Base-by-base conservation (phyloP, 1,140 invertebrate genomes). In the Diachasma alloeum region DNA sequence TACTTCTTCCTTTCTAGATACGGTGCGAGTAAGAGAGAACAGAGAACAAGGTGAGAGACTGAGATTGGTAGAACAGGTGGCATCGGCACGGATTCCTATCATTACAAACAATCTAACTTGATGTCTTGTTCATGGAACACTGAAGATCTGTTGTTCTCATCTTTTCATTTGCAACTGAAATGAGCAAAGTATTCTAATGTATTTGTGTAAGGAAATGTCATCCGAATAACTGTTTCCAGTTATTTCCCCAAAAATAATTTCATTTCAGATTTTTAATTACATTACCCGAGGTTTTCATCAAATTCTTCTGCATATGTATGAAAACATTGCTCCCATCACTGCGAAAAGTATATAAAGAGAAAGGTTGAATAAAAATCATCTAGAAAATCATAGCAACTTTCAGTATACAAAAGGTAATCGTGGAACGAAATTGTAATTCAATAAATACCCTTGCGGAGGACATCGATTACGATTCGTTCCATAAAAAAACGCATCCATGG, bases 151-250 rank as follows among this genome's bases (percentile, higher is more conserved):
- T 26, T 26, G 59, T 63, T 63, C 59, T 63, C 59, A 63, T 63
- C 59, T 63, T 31, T 63, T 63, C 59, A 63, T 63, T 63, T 63
- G 59, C 59, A 63, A 63, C 59, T 63, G 19, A 31, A 63, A 63
- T 63, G 24, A 56, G 48, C 19, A n/a, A 63, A 63, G 24, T 11
- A 63, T 63, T 63, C 5, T 26, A 4, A 63, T 63, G 4, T 63
- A 63, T 63, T 63, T 19, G 19, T 8, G 24, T 63, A 63, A 31
- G 59, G 24, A 26, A 63, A 26, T 53, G 48, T 53, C 48, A 53
- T 13, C 15, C 13, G 6, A 53, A n/a, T 19, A 53, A 19, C 48
- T 11, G 9, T 19, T 53, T 53, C 48, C 17, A 1, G 48, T 53
- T 53, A 53, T 53, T 53, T 17, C 48, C 1, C 15, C 13, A 15